Percentiles rank a stretch among this genome's conserved stretches.
These are phyloP conservation scores for Myripristis murdjan DNA, from an alignment of 2,797 vertebrate genomes.

Conservation along the genomic window DNA sequence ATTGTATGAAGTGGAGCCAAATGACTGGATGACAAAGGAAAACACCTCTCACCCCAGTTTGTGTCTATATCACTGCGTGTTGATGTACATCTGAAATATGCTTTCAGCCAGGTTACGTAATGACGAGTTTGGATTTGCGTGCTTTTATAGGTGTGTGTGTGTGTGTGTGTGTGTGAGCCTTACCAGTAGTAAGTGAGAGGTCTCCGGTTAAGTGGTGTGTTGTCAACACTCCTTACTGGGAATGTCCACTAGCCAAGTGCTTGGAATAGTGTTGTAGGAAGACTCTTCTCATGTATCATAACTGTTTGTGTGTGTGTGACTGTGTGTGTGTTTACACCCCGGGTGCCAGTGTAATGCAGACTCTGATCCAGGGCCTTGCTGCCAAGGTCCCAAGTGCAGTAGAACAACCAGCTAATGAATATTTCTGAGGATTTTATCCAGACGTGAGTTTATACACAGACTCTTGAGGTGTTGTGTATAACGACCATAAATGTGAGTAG, in stretches of 20 bases:
- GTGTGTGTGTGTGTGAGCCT: slow-evolving; percentile 19
- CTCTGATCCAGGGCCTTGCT: slow-evolving; percentile 36
- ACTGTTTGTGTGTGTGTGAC: slow-evolving; percentile 38
- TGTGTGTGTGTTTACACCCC: slow-evolving; percentile 56
- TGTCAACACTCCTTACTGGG: slow-evolving; percentile 73
- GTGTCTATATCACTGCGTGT: neutral
- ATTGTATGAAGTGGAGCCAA: neutral
- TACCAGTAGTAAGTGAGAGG: slow-evolving; percentile 50
- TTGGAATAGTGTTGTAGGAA: slow-evolving; percentile 68
- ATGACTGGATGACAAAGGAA: neutral
- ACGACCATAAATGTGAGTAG: slow-evolving; percentile 46
- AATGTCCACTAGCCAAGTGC: slow-evolving; percentile 68
- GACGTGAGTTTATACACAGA: slow-evolving; percentile 44
- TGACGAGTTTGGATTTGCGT: slow-evolving; percentile 18
- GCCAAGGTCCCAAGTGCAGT: slow-evolving; percentile 42
- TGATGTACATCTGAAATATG: slow-evolving; percentile 23
- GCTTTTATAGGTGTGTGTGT: no score
- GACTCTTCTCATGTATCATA: slow-evolving; percentile 74
- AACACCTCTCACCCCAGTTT: neutral
- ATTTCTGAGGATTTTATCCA: slow-evolving; percentile 20
- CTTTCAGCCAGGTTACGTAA: no score
- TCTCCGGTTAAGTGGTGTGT: slow-evolving; percentile 63
- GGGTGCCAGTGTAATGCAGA: slow-evolving; percentile 37
- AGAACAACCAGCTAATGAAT: slow-evolving; percentile 46
- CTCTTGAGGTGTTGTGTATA: slow-evolving; percentile 56